Evolutionary conservation across 1,140 invertebrate species (phyloP).

Genomic region (Popillia japonica): DNA sequence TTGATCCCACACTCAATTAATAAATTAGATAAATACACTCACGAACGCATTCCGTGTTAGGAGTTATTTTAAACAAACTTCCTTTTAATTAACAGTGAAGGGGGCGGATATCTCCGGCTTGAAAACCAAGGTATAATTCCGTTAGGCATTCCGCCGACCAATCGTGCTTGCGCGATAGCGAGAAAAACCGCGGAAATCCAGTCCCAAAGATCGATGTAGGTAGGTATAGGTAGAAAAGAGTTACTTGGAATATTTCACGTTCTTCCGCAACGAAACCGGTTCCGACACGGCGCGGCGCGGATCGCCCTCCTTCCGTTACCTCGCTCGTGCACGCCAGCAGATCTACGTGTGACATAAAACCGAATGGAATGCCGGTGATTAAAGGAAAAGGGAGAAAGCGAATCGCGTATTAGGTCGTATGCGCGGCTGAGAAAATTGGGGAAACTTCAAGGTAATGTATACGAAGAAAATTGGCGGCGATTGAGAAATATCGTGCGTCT

Average conservation of each 20-base stretch:
- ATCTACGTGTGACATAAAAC: slow-evolving; percentile 18
- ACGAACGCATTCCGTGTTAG: background rate
- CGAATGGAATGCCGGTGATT: slow-evolving; percentile 13
- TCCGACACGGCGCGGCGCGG: background rate
- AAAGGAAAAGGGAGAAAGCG: background rate
- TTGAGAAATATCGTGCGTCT: slow-evolving; percentile 14
- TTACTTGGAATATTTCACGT: slow-evolving; percentile 5
- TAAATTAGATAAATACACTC: no score
- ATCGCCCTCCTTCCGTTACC: background rate
- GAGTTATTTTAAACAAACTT: background rate
- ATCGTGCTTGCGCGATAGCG: background rate
- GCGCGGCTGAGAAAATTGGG: background rate
- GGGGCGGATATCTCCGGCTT: background rate
- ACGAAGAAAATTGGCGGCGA: slow-evolving; percentile 8
- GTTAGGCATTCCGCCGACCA: background rate
- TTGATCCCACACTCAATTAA: no score
- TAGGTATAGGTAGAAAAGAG: background rate
- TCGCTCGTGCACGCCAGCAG: background rate
- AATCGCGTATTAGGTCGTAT: background rate
- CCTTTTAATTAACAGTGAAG: slow-evolving; percentile 1
- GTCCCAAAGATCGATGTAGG: background rate
- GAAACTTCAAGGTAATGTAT: slow-evolving; percentile 18
- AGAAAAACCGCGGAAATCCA: background rate
- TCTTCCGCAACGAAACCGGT: background rate
- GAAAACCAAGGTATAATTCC: background rate